Conservation (phyloP, 2,888 invertebrate species). For the Hirtodrosophila duncani region DNA sequence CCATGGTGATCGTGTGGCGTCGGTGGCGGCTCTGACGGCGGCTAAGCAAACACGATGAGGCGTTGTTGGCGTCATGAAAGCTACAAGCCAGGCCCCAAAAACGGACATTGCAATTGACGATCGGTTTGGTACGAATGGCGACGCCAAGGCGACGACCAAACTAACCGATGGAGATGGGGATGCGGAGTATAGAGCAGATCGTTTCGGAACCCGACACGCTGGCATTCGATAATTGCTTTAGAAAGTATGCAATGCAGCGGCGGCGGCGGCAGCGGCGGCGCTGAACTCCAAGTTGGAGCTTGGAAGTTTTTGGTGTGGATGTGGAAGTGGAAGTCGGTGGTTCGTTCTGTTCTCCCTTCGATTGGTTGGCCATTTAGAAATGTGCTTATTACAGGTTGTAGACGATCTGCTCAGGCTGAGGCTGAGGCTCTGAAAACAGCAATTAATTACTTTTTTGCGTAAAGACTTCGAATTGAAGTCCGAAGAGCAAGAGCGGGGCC, state of each 20-base stretch:
- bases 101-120: conserved; percentile 59
- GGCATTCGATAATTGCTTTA: conserved; percentile 73
- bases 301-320: too few species aligned
- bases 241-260: conserved; percentile 60
- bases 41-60: conserved; percentile 76
- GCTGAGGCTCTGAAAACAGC: conserved; percentile 18
- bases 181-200: conserved; percentile 5
- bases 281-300: too few species aligned
- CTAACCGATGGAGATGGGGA: conserved; percentile 28
- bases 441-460: conserved; percentile 62
- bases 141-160: conserved; percentile 57
- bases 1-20: conserved; percentile 57
- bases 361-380: conserved; percentile 57
- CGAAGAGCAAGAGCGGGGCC: too few species aligned
- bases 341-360: conserved; percentile 39
- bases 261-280: too few species aligned
- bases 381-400: conserved; percentile 29
- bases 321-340: too few species aligned
- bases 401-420: not conserved
- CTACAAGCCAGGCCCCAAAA: conserved; percentile 72
- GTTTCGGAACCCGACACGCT: conserved; percentile 50
- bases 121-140: conserved; percentile 49
- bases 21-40: conserved; percentile 73
- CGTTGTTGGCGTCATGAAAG: conserved; percentile 76
- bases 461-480: conserved; percentile 21